phyloP scores from a whole-genome alignment of 2,888 invertebrate species.

The Lydus trimaculatus region DNA sequence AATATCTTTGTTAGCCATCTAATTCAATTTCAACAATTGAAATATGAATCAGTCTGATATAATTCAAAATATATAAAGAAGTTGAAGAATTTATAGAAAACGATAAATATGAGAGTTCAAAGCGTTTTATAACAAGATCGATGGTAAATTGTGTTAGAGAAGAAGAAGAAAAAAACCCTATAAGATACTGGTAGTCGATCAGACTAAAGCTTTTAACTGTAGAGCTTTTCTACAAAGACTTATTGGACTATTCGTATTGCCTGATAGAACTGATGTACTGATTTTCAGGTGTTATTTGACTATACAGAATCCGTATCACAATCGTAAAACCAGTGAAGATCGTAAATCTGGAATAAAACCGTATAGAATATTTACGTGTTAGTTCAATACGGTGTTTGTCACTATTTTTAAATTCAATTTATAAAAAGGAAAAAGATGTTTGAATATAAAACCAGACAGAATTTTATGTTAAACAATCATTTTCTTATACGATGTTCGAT shows the following conservation, averaged over 20 bases:
- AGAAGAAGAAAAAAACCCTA: background rate
- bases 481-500: no score
- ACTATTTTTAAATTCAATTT: background rate
- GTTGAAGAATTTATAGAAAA: background rate
- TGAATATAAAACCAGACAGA: no score
- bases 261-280: background rate
- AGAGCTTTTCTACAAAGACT: background rate
- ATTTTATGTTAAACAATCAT: no score
- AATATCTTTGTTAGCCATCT: background rate
- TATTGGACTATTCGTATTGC: background rate
- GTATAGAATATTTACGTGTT: background rate
- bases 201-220: background rate
- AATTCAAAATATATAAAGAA: background rate
- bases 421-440: background rate
- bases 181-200: background rate
- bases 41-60: background rate
- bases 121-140: background rate
- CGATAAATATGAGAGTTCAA: background rate
- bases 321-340: background rate
- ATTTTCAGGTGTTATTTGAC: conserved; percentile 1
- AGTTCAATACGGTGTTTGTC: background rate
- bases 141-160: background rate
- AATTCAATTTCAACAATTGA: background rate
- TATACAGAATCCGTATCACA: background rate
- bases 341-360: conserved; percentile 1